A percentile compares a stretch with the other conserved stretches of the same genome.
Conservation (phyloP, 2,888 invertebrate species). For the Melanostoma mellinum region DNA sequence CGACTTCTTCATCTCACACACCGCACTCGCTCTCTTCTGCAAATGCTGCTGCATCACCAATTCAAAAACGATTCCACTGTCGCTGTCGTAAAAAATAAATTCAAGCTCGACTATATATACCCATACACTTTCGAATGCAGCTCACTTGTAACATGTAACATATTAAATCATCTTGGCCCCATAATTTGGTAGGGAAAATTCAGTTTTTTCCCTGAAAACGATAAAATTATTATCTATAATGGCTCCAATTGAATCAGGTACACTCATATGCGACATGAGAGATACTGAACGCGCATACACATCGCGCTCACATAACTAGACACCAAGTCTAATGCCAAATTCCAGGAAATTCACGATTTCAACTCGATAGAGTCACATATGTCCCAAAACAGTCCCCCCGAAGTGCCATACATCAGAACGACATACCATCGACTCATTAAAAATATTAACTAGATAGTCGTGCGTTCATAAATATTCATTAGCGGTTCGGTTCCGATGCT, state of each 20-base stretch:
- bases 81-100: slow-evolving; percentile 45
- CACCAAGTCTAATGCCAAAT: slow-evolving; percentile 51
- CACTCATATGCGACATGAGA: slow-evolving; percentile 3
- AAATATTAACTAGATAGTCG: slow-evolving; percentile 67
- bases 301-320: background rate
- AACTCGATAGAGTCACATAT: slow-evolving; percentile 26
- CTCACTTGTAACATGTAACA: slow-evolving; percentile 48
- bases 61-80: slow-evolving; percentile 18
- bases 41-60: slow-evolving; percentile 39
- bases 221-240: slow-evolving; percentile 71
- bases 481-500: slow-evolving; percentile 37
- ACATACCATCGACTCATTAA: slow-evolving; percentile 69
- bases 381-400: slow-evolving; percentile 1
- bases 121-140: slow-evolving; percentile 58
- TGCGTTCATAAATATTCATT: slow-evolving; percentile 70
- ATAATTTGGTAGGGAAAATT: slow-evolving; percentile 51
- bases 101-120: slow-evolving; percentile 1
- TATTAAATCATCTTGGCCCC: slow-evolving; percentile 63
- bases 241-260: slow-evolving; percentile 55
- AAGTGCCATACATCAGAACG: slow-evolving; percentile 43
- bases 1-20: slow-evolving; percentile 28
- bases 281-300: background rate
- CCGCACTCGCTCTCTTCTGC: background rate
- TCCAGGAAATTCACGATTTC: slow-evolving; percentile 55
- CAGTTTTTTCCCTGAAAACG: slow-evolving; percentile 62